These are phyloP conservation scores for Toxotes jaculatrix DNA, from an alignment of 2,113 vertebrate genomes.

Conservation along the genomic window DNA sequence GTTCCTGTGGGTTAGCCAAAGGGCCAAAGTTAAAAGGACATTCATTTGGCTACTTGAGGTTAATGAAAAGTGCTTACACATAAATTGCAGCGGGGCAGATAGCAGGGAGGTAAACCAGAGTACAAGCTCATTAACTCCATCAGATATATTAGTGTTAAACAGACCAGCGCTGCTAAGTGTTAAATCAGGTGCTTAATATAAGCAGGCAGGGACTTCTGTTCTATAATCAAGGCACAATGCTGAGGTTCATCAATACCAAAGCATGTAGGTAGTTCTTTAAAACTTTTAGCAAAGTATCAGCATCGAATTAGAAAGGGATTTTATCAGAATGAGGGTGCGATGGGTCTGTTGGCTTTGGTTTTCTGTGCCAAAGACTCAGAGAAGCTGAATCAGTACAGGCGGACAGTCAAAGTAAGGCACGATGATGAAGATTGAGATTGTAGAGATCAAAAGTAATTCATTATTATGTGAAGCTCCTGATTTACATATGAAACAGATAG, in stretches of 20 bases:
- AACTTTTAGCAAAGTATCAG: neutral
- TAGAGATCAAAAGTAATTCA: neutral
- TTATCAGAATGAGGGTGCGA: neutral
- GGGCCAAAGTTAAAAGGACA: constrained; percentile 46
- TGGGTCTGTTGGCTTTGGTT: neutral
- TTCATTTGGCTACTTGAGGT: constrained; percentile 53
- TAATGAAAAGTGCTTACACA: constrained; percentile 65
- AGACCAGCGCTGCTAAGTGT: constrained; percentile 11
- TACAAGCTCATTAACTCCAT: constrained; percentile 54
- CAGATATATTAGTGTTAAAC: constrained; percentile 50
- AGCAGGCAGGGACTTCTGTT: constrained; percentile 13
- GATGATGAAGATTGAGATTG: neutral
- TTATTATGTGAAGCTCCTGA: neutral
- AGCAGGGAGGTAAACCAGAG: constrained; percentile 55
- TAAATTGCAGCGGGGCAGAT: constrained; percentile 45
- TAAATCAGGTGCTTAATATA: constrained; percentile 41
- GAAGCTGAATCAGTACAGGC: neutral
- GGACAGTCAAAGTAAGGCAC: neutral
- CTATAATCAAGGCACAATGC: neutral
- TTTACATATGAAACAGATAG: neutral
- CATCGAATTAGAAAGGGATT: neutral
- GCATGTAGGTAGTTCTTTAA: neutral
- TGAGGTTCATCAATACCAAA: neutral
- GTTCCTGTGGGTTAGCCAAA: constrained; percentile 18
- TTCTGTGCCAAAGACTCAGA: neutral